Evolutionary conservation across 2,113 vertebrate species (phyloP), one percentile per base, ranked within the genome.

Genomic region (Morone saxatilis): DNA sequence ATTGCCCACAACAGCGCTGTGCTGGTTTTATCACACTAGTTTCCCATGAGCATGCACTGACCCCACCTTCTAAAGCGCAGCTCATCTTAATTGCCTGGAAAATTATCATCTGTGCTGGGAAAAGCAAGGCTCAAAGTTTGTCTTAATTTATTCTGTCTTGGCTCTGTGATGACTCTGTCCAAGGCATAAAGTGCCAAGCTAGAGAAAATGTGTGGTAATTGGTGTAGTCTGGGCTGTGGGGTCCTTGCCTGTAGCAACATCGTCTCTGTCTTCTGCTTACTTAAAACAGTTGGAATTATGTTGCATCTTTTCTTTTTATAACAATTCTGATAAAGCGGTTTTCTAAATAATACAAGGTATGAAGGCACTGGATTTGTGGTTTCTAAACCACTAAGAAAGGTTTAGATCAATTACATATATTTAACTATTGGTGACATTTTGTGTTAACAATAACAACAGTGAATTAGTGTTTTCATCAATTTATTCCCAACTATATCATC

Each of bases 31-130:
- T 88, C 83, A 69, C 75, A 68, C 76, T 7, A 36, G 59, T 84
- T 86, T 86, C 91, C 89, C 84, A 78, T 83, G 87, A 86, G 86
- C 77, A 59, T 43, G 59, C 90, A 41, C 81, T 92, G 92, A 93
- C 89, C 92, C 91, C 87, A 77, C 89, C 81, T 71, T 81, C 80
- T 54, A 81, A 83, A 84, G 79, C 56, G 47, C 76, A 76, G 76
- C 88, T 80, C 80, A 47, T 91, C 91, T 89, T 93, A 93, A 93
- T 93, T 94, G 93, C 87, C 91, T 92, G 89, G 89, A 93, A 94
- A 93, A 94, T 91, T 25, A 90, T 92, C 92, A 91, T 91, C 92
- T 93, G 92, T 80, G 84, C 87, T 41, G 78, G 62, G 76, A 90
- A 80, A 86, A 62, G 81, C 68, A 25, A 80, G 61, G 80, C 86